phyloP scores from a whole-genome alignment of 2,113 vertebrate species.

The Microtus richardsoni region DNA sequence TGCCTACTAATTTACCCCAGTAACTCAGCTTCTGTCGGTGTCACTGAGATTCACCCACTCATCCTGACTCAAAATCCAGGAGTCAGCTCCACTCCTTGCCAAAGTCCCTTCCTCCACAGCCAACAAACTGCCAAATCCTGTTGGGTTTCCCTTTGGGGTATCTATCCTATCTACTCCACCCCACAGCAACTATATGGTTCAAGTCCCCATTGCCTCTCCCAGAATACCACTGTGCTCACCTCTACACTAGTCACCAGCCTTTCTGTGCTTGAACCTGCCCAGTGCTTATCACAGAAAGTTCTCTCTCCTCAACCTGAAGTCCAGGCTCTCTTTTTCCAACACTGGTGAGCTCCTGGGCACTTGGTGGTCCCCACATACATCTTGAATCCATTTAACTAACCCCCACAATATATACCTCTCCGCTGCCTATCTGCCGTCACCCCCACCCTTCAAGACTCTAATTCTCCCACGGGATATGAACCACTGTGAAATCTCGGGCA shows the following conservation, averaged over 20 bases:
- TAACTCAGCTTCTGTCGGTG: not conserved
- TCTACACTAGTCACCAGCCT: not conserved
- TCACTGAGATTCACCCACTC: not conserved
- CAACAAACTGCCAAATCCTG: not conserved
- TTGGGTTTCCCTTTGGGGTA: not conserved
- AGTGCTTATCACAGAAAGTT: not conserved
- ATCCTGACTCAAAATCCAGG: slow-evolving; percentile 18
- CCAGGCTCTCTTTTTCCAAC: slow-evolving; percentile 6
- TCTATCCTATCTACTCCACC: slow-evolving; percentile 6
- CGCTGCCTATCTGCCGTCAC: slow-evolving; percentile 11
- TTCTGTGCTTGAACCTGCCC: not conserved
- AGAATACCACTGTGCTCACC: not conserved
- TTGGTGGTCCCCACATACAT: not conserved
- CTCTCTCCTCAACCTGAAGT: not conserved
- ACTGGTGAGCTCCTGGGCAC: not conserved
- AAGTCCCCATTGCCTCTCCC: not conserved
- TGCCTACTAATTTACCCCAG: slow-evolving; percentile 5
- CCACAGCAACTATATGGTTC: not conserved
- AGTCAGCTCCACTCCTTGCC: slow-evolving; percentile 23
- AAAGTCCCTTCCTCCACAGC: not conserved
- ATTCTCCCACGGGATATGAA: not conserved
- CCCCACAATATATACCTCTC: not conserved
- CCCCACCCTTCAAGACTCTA: not conserved
- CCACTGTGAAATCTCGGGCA: slow-evolving; percentile 46
- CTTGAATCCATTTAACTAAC: not conserved